Conservation (phyloP, 1,140 invertebrate genomes). For the Campoletis sonorensis region DNA sequence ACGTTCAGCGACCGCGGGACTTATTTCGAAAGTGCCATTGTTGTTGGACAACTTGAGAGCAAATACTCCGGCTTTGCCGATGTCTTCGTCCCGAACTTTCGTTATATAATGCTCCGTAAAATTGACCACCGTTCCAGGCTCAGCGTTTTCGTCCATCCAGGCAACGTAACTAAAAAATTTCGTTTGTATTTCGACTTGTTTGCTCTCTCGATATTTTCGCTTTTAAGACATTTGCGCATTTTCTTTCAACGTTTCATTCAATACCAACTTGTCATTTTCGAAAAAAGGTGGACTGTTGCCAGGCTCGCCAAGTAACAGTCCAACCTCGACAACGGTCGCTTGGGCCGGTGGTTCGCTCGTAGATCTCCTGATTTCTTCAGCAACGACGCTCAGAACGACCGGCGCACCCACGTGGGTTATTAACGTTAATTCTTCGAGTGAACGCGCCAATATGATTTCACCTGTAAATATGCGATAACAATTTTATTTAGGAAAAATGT, state of each 20-base stretch:
- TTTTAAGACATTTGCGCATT: not conserved
- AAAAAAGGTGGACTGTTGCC: conserved; percentile 87
- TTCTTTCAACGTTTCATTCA: conserved; percentile 41
- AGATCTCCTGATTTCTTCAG: conserved; percentile 86
- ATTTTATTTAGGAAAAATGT: no score
- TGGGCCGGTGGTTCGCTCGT: conserved; percentile 85
- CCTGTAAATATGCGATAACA: conserved; percentile 75
- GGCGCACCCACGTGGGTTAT: conserved; percentile 87
- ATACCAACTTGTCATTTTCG: conserved; percentile 83
- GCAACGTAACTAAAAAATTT: conserved; percentile 82
- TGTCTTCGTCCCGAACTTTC: conserved; percentile 85
- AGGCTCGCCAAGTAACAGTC: conserved; percentile 86
- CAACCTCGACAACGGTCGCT: conserved; percentile 86
- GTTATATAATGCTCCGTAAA: conserved; percentile 84
- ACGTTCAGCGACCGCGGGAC: conserved; percentile 90
- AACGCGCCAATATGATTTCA: conserved; percentile 84
- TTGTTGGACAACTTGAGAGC: conserved; percentile 87
- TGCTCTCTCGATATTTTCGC: no score
- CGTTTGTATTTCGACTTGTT: no score
- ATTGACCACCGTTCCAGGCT: conserved; percentile 84
- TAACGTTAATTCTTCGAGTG: conserved; percentile 85
- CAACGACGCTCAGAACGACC: conserved; percentile 88
- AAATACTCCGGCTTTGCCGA: conserved; percentile 90
- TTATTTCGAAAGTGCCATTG: conserved; percentile 91
- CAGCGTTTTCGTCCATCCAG: conserved; percentile 88